Percentiles rank a stretch among this genome's conserved stretches.
phyloP scores from a whole-genome alignment of 2,113 vertebrate genomes.

The Opisthocomus hoazin region DNA sequence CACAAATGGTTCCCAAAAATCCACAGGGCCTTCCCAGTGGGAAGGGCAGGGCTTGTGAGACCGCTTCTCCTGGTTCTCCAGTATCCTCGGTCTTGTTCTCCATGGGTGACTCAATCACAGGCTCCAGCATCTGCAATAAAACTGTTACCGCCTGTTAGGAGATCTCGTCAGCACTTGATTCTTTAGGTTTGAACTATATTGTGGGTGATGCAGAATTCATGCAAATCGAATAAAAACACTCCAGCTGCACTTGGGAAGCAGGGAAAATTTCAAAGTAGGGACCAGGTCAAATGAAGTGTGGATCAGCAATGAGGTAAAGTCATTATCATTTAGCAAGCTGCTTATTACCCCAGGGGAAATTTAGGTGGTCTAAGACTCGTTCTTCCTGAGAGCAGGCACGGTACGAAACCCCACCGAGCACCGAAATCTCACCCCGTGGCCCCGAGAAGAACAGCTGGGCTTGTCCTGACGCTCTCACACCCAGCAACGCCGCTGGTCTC shows the following conservation, averaged over 20 bases:
- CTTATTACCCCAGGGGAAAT: neutral
- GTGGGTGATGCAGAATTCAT: neutral
- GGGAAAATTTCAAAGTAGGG: neutral
- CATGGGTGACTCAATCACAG: neutral
- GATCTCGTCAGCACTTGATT: neutral
- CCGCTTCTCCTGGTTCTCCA: neutral
- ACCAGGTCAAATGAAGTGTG: neutral
- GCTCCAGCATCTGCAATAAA: slow-evolving; percentile 14
- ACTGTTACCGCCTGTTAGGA: slow-evolving; percentile 27
- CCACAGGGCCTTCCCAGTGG: neutral
- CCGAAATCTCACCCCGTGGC: accelerated
- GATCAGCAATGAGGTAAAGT: neutral
- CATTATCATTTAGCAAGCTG: neutral
- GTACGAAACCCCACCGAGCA: neutral
- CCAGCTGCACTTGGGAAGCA: neutral
- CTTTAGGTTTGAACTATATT: neutral
- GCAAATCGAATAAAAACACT: slow-evolving; percentile 25
- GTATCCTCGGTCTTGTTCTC: neutral
- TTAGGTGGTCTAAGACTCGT: neutral
- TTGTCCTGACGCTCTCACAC: neutral
- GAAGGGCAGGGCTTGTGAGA: neutral
- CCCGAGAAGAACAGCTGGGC: neutral
- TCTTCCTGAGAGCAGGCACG: accelerated
- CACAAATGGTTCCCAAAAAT: neutral
- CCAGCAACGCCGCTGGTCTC: neutral